Conservation (phyloP, 1,140 invertebrate species). For the Bombus difficillimus region DNA sequence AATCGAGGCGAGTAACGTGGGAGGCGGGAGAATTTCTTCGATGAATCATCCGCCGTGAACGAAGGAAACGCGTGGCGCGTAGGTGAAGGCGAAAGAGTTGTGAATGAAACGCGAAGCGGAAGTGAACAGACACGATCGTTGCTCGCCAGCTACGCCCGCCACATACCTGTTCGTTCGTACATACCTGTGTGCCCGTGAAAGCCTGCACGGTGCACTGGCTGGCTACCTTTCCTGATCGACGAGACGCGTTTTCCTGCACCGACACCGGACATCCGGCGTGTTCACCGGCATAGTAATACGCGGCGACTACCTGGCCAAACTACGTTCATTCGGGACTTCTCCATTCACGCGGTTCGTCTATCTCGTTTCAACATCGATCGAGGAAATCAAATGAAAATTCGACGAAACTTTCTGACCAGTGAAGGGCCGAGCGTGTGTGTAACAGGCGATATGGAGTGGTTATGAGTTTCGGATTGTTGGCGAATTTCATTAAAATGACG, state of each 20-base stretch:
- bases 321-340: constrained; percentile 15
- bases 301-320: constrained; percentile 5
- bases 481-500: background rate
- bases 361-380: background rate
- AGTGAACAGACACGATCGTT: constrained; percentile 55
- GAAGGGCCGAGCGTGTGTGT: too few species aligned
- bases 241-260: constrained; percentile 69
- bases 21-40: constrained; percentile 40
- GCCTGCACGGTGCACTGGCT: constrained; percentile 23
- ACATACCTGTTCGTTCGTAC: constrained; percentile 37
- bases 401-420: background rate
- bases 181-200: constrained; percentile 39
- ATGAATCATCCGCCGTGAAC: constrained; percentile 60
- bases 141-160: constrained; percentile 29
- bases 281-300: constrained; percentile 73
- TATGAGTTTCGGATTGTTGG: background rate
- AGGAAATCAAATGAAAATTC: background rate
- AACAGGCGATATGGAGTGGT: background rate
- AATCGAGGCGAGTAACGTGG: background rate
- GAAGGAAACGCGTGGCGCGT: constrained; percentile 59
- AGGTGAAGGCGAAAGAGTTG: constrained; percentile 57
- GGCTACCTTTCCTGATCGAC: constrained; percentile 65
- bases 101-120: constrained; percentile 67
- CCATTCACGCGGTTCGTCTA: constrained; percentile 1
- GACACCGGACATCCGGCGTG: constrained; percentile 74